Base-by-base conservation (phyloP, 2,113 vertebrate genomes). In the Herpetotheres cachinnans region DNA sequence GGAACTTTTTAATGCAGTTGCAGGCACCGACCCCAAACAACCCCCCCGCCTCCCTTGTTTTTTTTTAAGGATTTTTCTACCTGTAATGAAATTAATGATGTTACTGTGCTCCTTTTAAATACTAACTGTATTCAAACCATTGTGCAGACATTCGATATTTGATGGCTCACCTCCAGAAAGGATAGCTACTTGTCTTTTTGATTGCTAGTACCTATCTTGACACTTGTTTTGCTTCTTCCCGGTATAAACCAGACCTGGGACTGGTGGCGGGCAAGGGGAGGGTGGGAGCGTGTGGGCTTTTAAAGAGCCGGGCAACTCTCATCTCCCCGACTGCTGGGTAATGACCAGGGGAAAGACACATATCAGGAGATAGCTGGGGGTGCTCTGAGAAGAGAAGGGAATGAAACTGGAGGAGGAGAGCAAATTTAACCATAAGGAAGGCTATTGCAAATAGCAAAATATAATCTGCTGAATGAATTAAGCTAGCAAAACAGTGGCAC, bases 401-500 rank as follows among this genome's bases (percentile, higher is more conserved):
- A 27, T 38, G 50, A 42, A 90, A 55, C n/a, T 70, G 0, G 0
- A 58, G 50, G 38, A n/a, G 54, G 26, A 92, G 26, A 61, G 36
- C 34, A 58, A 29, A 70, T 63, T 32, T 83, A 82, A 32, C 46
- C 2, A 0, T 12, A 42, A 52, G 47, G 56, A 61, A 59, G 25
- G 34, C 58, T 69, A 8, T 29, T 29, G 13, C 14, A 67, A 87
- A 54, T 19, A 46, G 65, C 47, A 89, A 47, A 78, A 14, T 47
- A 16, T 0, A 0, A 46, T 67, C 52, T 50, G 25, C 42, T 32
- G 16, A 30, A n/a, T n/a, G 10, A 83, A 19, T 49, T 58, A 32
- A 63, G 21, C 19, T 40, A 63, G 11, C 17, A 81, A 6, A 58
- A 20, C 2, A 16, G 63, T 10, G 16, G 6, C 1, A 3, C 0